These are phyloP conservation scores for Pristionchus exspectatus DNA, from an alignment of 2,888 invertebrate genomes.

Conservation along the genomic window DNA sequence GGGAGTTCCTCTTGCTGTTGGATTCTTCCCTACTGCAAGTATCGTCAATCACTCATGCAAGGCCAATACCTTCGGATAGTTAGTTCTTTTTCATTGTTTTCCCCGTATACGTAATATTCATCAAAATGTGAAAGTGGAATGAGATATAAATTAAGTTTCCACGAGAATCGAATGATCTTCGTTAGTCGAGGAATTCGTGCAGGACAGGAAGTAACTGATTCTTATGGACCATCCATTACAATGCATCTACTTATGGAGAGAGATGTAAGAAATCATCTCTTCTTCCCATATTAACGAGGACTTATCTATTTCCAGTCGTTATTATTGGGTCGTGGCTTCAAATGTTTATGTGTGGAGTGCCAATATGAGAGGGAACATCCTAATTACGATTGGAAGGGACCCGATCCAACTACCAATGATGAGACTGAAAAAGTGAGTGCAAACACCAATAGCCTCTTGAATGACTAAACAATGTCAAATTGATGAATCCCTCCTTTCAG, in stretches of 20 bases:
- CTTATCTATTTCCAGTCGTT: neutral
- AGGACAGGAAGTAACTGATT: slow-evolving; percentile 53
- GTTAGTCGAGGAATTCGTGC: slow-evolving; percentile 49
- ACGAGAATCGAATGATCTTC: slow-evolving; percentile 55
- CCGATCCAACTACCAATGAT: neutral
- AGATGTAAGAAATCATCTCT: neutral
- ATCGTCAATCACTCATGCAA: slow-evolving; percentile 53
- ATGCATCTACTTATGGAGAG: slow-evolving; percentile 29
- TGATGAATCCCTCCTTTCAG: neutral
- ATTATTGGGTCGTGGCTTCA: slow-evolving; percentile 38
- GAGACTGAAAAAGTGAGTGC: neutral
- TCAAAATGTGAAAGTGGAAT: neutral
- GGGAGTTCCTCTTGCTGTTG: slow-evolving; percentile 52
- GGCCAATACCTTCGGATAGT: slow-evolving; percentile 53
- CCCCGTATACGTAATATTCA: neutral
- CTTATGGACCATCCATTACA: slow-evolving; percentile 44
- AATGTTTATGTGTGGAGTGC: slow-evolving; percentile 39
- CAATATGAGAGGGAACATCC: slow-evolving; percentile 43
- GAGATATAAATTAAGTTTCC: slow-evolving; percentile 41
- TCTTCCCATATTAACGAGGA: neutral
- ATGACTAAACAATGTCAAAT: too few relatives aligned
- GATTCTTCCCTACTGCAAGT: slow-evolving; percentile 54
- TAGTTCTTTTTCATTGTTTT: neutral
- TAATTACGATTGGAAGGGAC: neutral
- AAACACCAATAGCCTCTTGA: neutral